Evolutionary conservation across 2,888 invertebrate species (phyloP), one percentile per base, ranked within the genome.

Genomic region (Biston stratarius): DNA sequence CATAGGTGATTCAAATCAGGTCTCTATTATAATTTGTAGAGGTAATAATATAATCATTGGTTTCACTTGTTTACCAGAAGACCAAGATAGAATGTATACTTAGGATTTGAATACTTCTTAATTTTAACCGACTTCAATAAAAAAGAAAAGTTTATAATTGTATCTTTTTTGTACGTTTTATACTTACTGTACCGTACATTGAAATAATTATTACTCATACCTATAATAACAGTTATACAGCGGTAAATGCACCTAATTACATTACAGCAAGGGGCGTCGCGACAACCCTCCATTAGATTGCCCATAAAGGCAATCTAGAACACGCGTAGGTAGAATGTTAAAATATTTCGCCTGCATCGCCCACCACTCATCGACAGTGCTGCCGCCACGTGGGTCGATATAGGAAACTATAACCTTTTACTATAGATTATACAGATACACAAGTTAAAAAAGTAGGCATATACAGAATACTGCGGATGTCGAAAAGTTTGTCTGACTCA

Each of bases 331-430:
- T 71, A 73, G 74, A 73, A 72, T 77, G 79, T 78, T 79, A 83
- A 85, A 86, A 85, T 86, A 84, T 86, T 86, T 84, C 75, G 85
- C 82, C 76, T 77, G 65, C 58, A 61, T 78, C 89, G 85, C 88
- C 89, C 86, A 88, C 88, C n/a, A 56, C 73, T 67, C 74, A 73
- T 75, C 73, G 79, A 72, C 79, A 61, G 75, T 67, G 67, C 67
- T 72, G 80, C 73, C 79, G 64, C 75, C 66, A 68, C 64, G 82
- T 81, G 85, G 86, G 88, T 76, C 76, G 85, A 81, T 67, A 74
- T 75, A 77, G 77, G 80, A 81, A 83, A 81, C 78, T 77, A 79
- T 79, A 81, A 83, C 83, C 82, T 83, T 82, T 79, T 59, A 59
- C 40, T n/a, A 59, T 24, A 40, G 15, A 40, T 48, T 48, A 14